Evolutionary conservation across 1,140 invertebrate genomes (phyloP).

Genomic region (Heliconius hermathena): DNA sequence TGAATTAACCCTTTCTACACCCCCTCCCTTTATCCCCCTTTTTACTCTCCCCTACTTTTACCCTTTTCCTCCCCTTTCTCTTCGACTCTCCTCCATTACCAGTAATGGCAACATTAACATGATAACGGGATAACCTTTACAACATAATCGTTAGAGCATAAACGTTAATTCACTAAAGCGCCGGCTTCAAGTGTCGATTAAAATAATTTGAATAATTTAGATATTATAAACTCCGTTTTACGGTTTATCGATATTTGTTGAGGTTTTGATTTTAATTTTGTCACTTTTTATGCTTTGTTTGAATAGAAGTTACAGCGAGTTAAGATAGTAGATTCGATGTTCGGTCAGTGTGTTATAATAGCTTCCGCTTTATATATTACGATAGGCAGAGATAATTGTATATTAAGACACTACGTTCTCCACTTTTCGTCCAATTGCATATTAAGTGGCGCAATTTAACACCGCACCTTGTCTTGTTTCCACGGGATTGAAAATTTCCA

Average conservation of each 20-base stretch:
- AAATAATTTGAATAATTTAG: slow-evolving; percentile 32
- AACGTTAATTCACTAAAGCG: slow-evolving; percentile 29
- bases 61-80: slow-evolving; percentile 7
- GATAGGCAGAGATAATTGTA: too few relatives aligned
- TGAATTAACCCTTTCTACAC: slow-evolving; percentile 32
- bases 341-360: not conserved
- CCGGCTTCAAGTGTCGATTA: slow-evolving; percentile 27
- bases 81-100: slow-evolving; percentile 17
- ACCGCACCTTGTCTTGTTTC: too few relatives aligned
- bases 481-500: too few relatives aligned
- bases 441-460: too few relatives aligned
- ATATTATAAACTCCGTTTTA: slow-evolving; percentile 16
- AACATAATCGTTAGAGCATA: slow-evolving; percentile 32
- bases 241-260: slow-evolving; percentile 21
- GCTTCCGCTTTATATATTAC: too few relatives aligned
- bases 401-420: too few relatives aligned
- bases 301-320: not conserved
- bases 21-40: not conserved
- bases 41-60: not conserved
- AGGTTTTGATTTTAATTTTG: not conserved
- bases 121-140: slow-evolving; percentile 35
- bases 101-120: slow-evolving; percentile 33
- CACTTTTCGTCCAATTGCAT: too few relatives aligned
- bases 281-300: not conserved
- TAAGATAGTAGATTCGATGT: not conserved